Conservation (phyloP, 2,113 vertebrate species). For the Bubo bubo region DNA sequence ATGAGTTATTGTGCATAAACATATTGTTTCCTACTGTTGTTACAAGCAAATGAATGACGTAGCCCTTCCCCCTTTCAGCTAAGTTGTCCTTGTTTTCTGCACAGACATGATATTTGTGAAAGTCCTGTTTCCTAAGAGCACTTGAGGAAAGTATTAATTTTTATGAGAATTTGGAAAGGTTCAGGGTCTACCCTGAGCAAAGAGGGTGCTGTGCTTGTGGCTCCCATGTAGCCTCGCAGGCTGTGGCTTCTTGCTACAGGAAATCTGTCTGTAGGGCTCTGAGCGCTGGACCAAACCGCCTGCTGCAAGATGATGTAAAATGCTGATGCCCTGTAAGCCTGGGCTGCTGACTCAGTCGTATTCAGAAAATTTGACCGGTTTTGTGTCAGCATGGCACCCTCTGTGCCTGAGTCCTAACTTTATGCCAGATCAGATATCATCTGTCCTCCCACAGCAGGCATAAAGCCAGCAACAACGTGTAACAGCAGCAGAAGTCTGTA, state of each 20-base stretch:
- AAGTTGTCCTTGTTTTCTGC: neutral
- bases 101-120: neutral
- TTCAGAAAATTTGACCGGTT: neutral
- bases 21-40: neutral
- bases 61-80: neutral
- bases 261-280: neutral
- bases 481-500: neutral
- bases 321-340: neutral
- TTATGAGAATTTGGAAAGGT: neutral
- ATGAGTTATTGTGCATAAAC: neutral
- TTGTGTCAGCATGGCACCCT: neutral
- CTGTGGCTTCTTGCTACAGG: neutral
- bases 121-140: neutral
- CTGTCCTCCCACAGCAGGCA: neutral
- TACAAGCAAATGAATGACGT: neutral
- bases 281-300: neutral
- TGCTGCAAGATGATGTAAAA: neutral
- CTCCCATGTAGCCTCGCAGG: rapidly evolving
- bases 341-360: rapidly evolving
- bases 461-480: neutral
- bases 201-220: neutral
- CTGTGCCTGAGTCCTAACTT: neutral
- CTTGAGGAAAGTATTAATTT: neutral
- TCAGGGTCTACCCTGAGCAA: neutral
- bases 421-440: neutral